Conservation (phyloP, 2,113 vertebrate genomes). For the Alouatta palliata region DNA sequence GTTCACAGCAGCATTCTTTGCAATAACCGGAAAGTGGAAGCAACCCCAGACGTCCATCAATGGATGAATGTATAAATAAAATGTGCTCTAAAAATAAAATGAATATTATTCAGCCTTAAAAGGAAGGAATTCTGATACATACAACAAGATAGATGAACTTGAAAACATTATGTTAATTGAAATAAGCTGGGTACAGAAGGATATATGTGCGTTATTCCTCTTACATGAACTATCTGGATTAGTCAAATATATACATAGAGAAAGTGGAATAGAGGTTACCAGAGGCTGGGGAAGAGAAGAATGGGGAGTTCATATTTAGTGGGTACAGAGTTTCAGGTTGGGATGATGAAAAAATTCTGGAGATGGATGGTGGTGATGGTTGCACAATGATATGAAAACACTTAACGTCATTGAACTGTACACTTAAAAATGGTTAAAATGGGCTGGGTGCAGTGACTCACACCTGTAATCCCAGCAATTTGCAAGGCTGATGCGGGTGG, state of each 20-base stretch:
- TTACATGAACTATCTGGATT: background rate
- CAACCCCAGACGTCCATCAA: background rate
- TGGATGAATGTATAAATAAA: background rate
- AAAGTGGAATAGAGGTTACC: background rate
- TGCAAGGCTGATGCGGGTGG: too few relatives aligned
- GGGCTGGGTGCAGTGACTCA: background rate
- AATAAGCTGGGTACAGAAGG: background rate
- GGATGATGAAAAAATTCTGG: background rate
- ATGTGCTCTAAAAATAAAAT: background rate
- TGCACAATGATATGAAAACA: background rate
- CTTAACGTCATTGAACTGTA: background rate
- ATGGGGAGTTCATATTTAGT: background rate
- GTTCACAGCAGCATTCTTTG: too few relatives aligned
- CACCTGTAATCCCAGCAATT: too few relatives aligned
- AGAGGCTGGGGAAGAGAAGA: too few relatives aligned
- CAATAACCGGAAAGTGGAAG: too few relatives aligned
- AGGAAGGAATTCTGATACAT: background rate
- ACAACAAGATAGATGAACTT: background rate
- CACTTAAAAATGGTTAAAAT: background rate
- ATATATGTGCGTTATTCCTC: background rate
- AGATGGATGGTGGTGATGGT: background rate
- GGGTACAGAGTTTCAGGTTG: background rate
- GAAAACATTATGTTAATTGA: background rate
- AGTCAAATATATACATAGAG: background rate
- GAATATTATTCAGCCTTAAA: background rate